These are phyloP conservation scores for Siphlonurus alternatus DNA, from an alignment of 2,888 invertebrate species.

Conservation along the genomic window DNA sequence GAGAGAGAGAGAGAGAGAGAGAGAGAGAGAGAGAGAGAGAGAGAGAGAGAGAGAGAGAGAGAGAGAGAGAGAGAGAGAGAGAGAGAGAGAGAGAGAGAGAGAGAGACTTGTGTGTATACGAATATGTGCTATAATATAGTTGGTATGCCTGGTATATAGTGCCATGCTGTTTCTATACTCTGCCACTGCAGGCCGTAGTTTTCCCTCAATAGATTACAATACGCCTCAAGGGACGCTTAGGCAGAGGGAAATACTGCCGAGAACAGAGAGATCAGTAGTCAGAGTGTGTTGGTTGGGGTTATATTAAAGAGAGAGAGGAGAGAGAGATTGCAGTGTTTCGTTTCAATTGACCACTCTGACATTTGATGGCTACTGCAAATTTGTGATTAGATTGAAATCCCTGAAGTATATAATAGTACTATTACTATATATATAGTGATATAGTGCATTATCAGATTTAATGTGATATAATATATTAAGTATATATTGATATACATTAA, in stretches of 20 bases:
- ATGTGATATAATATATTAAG: too few relatives aligned
- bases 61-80: too few relatives aligned
- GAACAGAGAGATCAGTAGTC: neutral
- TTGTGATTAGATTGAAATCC: slow-evolving; percentile 17
- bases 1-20: too few relatives aligned
- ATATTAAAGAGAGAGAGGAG: neutral
- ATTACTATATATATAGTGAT: neutral
- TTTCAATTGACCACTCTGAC: slow-evolving; percentile 9
- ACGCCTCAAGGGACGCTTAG: neutral
- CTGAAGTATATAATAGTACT: neutral
- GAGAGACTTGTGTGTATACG: too few relatives aligned
- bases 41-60: too few relatives aligned
- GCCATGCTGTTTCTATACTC: too few relatives aligned
- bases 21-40: too few relatives aligned
- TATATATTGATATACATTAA: too few relatives aligned
- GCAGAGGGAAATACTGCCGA: neutral
- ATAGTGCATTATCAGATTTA: neutral
- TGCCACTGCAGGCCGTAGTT: too few relatives aligned
- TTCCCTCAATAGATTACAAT: neutral
- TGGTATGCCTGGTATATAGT: too few relatives aligned
- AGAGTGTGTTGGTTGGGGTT: neutral
- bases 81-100: too few relatives aligned
- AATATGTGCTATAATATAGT: too few relatives aligned
- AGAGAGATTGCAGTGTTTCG: neutral
- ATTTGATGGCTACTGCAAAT: slow-evolving; percentile 14